These are phyloP conservation scores for Catostomus latipinnis DNA, from an alignment of 2,797 vertebrate species.

Conservation along the genomic window DNA sequence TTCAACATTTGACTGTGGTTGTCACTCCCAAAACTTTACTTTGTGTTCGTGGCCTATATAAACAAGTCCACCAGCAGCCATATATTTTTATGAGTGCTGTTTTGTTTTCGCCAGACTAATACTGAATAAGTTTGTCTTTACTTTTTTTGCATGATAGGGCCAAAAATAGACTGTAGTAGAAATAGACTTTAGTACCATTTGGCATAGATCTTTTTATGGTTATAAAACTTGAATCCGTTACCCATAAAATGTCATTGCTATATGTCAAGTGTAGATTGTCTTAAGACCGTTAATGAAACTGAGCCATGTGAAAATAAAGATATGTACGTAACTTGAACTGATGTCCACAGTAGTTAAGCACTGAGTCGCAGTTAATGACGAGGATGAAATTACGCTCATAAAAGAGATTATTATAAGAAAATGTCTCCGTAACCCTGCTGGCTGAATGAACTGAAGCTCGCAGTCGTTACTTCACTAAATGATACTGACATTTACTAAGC, in stretches of 20 bases:
- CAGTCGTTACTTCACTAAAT: slow-evolving; percentile 42
- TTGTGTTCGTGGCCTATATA: not conserved
- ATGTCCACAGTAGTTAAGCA: slow-evolving; percentile 31
- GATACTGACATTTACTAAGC: slow-evolving; percentile 30
- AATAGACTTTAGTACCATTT: slow-evolving; percentile 35
- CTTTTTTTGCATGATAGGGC: not conserved
- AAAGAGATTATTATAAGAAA: slow-evolving; percentile 40
- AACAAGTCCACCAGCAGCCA: not conserved
- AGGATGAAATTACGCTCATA: slow-evolving; percentile 42
- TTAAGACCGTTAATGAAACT: slow-evolving; percentile 22
- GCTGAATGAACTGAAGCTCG: slow-evolving; percentile 36
- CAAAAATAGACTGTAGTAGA: not conserved
- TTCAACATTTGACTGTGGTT: too few relatives aligned
- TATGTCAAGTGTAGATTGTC: slow-evolving; percentile 11
- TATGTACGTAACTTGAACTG: slow-evolving; percentile 17
- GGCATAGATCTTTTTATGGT: slow-evolving; percentile 16
- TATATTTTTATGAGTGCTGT: not conserved
- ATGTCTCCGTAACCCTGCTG: not conserved
- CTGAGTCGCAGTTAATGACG: slow-evolving; percentile 16
- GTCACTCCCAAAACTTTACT: not conserved
- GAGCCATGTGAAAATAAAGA: slow-evolving; percentile 21
- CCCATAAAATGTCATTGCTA: slow-evolving; percentile 16
- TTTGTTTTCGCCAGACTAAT: not conserved
- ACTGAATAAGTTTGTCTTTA: not conserved
- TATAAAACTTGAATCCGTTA: slow-evolving; percentile 32